Base-by-base conservation (phyloP, 2,888 invertebrate genomes). In the Lasioglossum malachurum region DNA sequence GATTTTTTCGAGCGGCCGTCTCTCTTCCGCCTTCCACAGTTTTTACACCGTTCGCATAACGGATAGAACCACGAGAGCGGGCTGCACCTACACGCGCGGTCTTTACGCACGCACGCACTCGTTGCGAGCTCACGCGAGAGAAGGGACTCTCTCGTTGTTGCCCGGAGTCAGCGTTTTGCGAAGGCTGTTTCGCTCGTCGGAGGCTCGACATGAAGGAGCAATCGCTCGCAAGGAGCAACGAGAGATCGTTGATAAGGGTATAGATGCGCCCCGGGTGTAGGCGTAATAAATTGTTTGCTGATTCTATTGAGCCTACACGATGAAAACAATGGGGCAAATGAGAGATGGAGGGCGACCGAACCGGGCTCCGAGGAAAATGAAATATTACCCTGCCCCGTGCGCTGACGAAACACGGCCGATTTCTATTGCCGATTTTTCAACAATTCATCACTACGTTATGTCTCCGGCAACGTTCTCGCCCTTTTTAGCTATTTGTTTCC, bases 201-300 rank as follows among this genome's bases (percentile, higher is more conserved):
- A 88, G 91, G 88, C 82, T 75, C 83, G 74, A 76, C 67, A 75
- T 79, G 84, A 87, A 89, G 91, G 77, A 89, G 90, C 85, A 85
- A 87, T 89, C 89, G 90, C 84, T 91, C 73, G 80, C 78, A 91
- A 91, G 89, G 85, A 91, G 91, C 91, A 89, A 88, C 89, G 75
- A 86, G 88, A 82, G 91, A 91, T 91, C 87, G 78, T 80, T 84
- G 91, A 91, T 91, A 91, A 91, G 80, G 86, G 87, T 83, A 84
- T 91, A 88, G 90, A 91, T 91, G 90, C 90, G 91, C 88, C 89
- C 87, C 80, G 84, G 88, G 90, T 87, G 91, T 91, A 89, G 91
- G 91, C 91, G 91, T 91, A 90, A 91, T 91, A 91, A 91, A 91
- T 91, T 91, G 87, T 91, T 91, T 87, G 91, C 91, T 90, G 90